Base-by-base conservation (phyloP, 2,113 vertebrate genomes). In the Cariama cristata region DNA sequence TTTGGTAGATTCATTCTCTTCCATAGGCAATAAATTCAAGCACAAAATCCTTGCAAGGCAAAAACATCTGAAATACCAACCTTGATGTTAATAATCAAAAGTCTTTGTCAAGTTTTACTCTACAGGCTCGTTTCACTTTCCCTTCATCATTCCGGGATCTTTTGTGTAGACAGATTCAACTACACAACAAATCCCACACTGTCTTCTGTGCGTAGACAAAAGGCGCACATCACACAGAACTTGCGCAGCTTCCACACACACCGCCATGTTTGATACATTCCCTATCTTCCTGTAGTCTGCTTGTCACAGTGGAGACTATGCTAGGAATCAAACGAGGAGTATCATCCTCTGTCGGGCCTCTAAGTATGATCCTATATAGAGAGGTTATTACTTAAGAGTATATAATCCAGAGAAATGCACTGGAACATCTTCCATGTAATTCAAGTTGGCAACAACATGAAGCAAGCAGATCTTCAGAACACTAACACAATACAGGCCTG, bases 301-400 rank as follows among this genome's bases (percentile, higher is more conserved):
- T 40, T 53, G 24, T 50, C 66, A 59, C 44, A 79, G 38, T 1
- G 3, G 14, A 86, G 32, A 59, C 52, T 45, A 22, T 0, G 0
- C 14, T 9, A 26, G 3, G 22, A n/a, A 50, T 8, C 0, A 0
- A 76, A 63, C 5, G 28, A 38, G 38, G 18, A 75, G 21, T 4
- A 75, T 32, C 24, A 72, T 0, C 5, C 17, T 68, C 23, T 60
- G 33, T 13, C 1, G 0, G 22, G n/a, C 22, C 38, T 73, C 40
- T 10, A 30, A 8, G 27, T 47, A 35, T 5, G 3, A 83, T 12
- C 26, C 5, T 44, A 5, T 11, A 20, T 15, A 68, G 13, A 68
- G 9, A 5, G 0, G 15, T 42, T 85, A 53, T 50, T 71, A 75
- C 44, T 63, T 18, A 44, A 20, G 18, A 6, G 3, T 27, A 53